Evolutionary conservation across 2,797 vertebrate species (phyloP), one percentile per base, ranked within the genome.

Genomic region (Simalia tracyae): DNA sequence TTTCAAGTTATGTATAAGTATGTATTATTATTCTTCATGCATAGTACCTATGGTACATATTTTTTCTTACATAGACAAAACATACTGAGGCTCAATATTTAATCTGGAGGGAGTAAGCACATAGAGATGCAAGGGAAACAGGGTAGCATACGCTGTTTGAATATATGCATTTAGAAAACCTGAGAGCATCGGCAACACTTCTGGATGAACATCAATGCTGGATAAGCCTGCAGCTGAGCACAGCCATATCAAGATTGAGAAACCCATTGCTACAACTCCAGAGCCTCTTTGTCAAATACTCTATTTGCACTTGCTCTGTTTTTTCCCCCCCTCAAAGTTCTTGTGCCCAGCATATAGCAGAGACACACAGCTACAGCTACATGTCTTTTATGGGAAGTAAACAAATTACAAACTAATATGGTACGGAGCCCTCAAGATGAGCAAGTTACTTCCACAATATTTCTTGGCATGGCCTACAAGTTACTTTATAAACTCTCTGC

Each of bases 361-460:
- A 54, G 42, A 81, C 6, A 84, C 42, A 63, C 76, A 90, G 76
- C 76, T 54, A 54, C 50, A 54, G 50, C 50, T 84, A 81, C 4
- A 54, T 85, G 12, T n/a, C 89, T 90, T 46, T 61, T 54, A 56
- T 24, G 87, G 22, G 26, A 28, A 50, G 76, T 85, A 90, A 84
- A 90, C 89, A 85, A 90, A 72, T 90, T 57, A 90, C 36, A 84
- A 56, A 90, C 5, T 36, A 31, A 28, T 63, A 64, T 90, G 89
- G 81, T 64, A 24, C 46, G 42, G 42, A 85, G 46, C 81, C 81
- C 81, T 85, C 26, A 64, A 84, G 72, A 90, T 61, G 72, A 84
- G 59, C 76, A 89, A 64, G 19, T 54, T 31, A 54, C 60, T 85
- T 61, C 72, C 89, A 84, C 17, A 36, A 12, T 46, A 7, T 50